These are phyloP conservation scores for Melanophora roralis DNA, from an alignment of 2,888 invertebrate species.

Conservation along the genomic window DNA sequence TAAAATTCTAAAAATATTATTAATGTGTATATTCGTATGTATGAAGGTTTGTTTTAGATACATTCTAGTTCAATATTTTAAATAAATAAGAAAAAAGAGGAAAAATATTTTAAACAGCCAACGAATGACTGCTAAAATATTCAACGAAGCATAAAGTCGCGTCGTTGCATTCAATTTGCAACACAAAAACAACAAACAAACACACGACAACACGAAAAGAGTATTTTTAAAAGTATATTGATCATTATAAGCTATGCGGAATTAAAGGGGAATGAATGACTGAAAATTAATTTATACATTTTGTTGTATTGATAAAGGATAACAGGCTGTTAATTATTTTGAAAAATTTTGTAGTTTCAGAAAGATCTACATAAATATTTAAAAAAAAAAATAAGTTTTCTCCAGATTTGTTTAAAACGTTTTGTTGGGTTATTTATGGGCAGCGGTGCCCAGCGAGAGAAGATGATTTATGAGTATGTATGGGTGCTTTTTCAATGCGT, in stretches of 20 bases:
- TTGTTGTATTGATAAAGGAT: not conserved
- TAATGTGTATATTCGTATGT: too few species aligned
- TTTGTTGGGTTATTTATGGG: not conserved
- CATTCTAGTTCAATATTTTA: constrained; percentile 47
- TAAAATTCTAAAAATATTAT: constrained; percentile 50
- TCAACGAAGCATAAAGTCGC: constrained; percentile 71
- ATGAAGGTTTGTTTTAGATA: constrained; percentile 9
- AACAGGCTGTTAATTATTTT: too few species aligned
- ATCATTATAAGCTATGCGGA: constrained; percentile 29
- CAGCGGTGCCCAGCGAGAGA: too few species aligned
- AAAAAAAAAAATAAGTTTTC: not conserved
- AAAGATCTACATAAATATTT: not conserved
- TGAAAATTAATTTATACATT: not conserved
- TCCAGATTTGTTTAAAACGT: too few species aligned
- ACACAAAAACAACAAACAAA: constrained; percentile 1
- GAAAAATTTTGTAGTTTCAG: too few species aligned
- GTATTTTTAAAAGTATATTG: constrained; percentile 27
- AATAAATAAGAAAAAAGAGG: not conserved
- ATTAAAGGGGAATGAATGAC: not conserved
- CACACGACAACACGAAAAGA: constrained; percentile 20
- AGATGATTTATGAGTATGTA: too few species aligned
- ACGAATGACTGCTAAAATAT: constrained; percentile 60
- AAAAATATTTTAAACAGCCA: not conserved
- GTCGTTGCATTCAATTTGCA: constrained; percentile 59
- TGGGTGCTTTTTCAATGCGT: too few species aligned